Evolutionary conservation across 2,888 invertebrate species (phyloP).

Genomic region (Onthophagus sagittarius): DNA sequence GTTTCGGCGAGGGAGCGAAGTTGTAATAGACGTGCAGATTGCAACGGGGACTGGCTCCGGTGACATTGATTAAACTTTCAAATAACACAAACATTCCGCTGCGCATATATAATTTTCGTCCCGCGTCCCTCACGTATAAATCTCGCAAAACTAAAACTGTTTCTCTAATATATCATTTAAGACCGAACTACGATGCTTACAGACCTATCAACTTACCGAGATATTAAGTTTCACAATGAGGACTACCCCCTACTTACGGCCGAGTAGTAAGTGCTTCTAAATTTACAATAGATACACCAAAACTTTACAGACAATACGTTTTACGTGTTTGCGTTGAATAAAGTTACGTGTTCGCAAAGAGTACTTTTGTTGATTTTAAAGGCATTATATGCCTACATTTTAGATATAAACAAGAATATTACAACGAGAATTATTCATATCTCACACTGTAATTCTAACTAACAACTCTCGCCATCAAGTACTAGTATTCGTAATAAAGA

Average conservation of each 20-base stretch:
- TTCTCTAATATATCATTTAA: background rate
- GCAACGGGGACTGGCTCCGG: background rate
- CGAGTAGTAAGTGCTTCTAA: background rate
- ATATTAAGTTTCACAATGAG: background rate
- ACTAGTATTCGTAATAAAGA: too few relatives aligned
- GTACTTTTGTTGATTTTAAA: too few relatives aligned
- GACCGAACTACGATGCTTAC: background rate
- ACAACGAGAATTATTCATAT: too few relatives aligned
- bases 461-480: too few relatives aligned
- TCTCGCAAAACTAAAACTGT: background rate
- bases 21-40: background rate
- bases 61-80: background rate
- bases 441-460: too few relatives aligned
- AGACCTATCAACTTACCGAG: background rate
- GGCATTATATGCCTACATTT: too few relatives aligned
- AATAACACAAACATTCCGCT: background rate
- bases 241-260: background rate
- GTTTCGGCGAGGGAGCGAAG: background rate
- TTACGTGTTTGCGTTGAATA: background rate
- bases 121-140: background rate
- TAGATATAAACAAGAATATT: too few relatives aligned
- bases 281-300: background rate
- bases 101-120: background rate
- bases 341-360: too few relatives aligned
- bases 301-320: background rate